These are phyloP conservation scores for Melinaea marsaeus DNA, from an alignment of 2,888 invertebrate genomes.

Conservation along the genomic window DNA sequence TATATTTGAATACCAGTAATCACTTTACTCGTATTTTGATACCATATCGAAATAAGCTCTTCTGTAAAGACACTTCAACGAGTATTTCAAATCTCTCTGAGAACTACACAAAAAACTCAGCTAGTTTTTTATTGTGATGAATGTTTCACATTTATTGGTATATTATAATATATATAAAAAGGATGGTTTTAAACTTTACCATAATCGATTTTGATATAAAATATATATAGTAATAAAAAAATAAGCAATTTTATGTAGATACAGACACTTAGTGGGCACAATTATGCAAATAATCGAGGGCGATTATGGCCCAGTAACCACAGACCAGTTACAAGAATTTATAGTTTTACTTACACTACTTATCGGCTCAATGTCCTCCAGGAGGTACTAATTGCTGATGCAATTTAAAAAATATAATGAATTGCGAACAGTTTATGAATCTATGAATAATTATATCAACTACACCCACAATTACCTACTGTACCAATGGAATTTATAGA, in stretches of 20 bases:
- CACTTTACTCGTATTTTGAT: constrained; percentile 17
- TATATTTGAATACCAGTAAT: constrained; percentile 1
- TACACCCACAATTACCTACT: constrained; percentile 18
- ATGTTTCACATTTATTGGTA: too few species aligned
- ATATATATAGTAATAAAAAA: constrained; percentile 68
- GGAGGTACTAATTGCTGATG: constrained; percentile 41
- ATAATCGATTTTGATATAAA: constrained; percentile 54
- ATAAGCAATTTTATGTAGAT: constrained; percentile 75
- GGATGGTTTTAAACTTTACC: background rate
- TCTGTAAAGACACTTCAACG: too few species aligned
- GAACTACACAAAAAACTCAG: too few species aligned
- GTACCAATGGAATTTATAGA: background rate
- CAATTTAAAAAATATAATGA: constrained; percentile 28
- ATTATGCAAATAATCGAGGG: constrained; percentile 72
- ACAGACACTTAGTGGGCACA: constrained; percentile 67
- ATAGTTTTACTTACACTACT: constrained; percentile 41
- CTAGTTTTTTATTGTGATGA: too few species aligned
- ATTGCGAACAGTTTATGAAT: constrained; percentile 11
- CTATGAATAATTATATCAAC: constrained; percentile 19
- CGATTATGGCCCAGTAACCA: constrained; percentile 71
- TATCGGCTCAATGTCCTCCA: constrained; percentile 38
- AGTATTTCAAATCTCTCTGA: too few species aligned
- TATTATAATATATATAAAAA: background rate
- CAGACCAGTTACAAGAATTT: constrained; percentile 66
- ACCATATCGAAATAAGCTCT: background rate